Percentiles rank a stretch among this genome's conserved stretches.
These are phyloP conservation scores for Belgica antarctica DNA, from an alignment of 2,888 invertebrate genomes.

Conservation along the genomic window DNA sequence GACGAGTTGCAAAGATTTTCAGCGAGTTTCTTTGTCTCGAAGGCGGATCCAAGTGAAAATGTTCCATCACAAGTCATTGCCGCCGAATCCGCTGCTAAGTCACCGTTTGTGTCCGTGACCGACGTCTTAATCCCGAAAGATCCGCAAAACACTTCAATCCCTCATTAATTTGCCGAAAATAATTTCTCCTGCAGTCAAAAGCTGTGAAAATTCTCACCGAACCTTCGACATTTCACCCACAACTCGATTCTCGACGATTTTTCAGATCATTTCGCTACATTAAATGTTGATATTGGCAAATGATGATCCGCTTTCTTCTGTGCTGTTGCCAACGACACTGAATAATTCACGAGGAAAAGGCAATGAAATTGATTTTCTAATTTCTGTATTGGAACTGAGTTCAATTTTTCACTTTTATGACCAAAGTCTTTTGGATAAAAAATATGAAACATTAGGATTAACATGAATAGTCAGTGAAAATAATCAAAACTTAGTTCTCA, in stretches of 20 bases:
- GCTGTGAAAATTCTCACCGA: conserved; percentile 10
- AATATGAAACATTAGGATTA: no score
- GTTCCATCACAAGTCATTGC: no score
- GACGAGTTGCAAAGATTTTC: not conserved
- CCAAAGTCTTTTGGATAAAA: no score
- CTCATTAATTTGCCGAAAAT: conserved; percentile 26
- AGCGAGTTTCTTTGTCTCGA: not conserved
- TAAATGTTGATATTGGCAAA: conserved; percentile 30
- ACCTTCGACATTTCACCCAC: not conserved
- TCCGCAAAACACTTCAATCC: conserved; percentile 19
- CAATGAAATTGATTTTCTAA: no score
- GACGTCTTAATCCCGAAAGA: not conserved
- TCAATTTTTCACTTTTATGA: no score
- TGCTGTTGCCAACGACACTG: not conserved
- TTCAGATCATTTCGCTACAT: conserved; percentile 40
- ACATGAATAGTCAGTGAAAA: no score
- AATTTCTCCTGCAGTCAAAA: conserved; percentile 2
- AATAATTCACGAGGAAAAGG: no score
- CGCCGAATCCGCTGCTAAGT: not conserved
- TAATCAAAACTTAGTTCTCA: no score
- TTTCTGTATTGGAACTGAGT: no score
- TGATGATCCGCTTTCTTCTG: not conserved
- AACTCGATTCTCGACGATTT: conserved; percentile 9
- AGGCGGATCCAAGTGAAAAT: no score
- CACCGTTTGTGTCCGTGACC: not conserved